phyloP scores from a whole-genome alignment of 2,888 invertebrate genomes.

The Stenolophus ochropezus region DNA sequence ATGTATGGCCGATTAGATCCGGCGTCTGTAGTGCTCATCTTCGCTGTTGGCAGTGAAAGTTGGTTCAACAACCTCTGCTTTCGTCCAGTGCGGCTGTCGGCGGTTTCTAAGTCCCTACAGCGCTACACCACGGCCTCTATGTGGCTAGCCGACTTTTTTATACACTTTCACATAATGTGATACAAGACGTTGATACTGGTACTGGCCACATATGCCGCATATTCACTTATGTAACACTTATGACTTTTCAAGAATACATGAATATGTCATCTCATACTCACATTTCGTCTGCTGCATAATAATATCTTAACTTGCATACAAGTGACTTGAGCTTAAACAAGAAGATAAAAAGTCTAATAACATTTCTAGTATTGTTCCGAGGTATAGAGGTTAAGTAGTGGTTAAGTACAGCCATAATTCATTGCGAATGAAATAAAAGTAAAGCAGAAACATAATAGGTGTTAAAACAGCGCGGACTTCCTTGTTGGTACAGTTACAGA shows the following conservation, averaged over 20 bases:
- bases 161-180: constrained; percentile 32
- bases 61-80: constrained; percentile 30
- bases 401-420: background rate
- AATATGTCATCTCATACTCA: no score
- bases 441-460: constrained; percentile 34
- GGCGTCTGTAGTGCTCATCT: no score
- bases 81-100: background rate
- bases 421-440: constrained; percentile 14
- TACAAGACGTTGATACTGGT: background rate
- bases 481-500: constrained; percentile 36
- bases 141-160: constrained; percentile 1
- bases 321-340: no score
- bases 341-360: no score
- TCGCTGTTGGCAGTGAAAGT: constrained; percentile 42
- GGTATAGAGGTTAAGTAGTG: background rate
- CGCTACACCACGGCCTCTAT: background rate
- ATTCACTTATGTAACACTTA: background rate
- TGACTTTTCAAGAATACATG: no score
- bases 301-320: no score
- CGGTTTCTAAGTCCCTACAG: constrained; percentile 1
- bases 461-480: constrained; percentile 23
- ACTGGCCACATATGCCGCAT: background rate
- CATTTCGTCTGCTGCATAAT: no score
- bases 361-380: background rate
- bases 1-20: no score